Percentiles rank a stretch among this genome's conserved stretches.
phyloP scores from a whole-genome alignment of 2,113 vertebrate genomes.

The Indicator maculatus region DNA sequence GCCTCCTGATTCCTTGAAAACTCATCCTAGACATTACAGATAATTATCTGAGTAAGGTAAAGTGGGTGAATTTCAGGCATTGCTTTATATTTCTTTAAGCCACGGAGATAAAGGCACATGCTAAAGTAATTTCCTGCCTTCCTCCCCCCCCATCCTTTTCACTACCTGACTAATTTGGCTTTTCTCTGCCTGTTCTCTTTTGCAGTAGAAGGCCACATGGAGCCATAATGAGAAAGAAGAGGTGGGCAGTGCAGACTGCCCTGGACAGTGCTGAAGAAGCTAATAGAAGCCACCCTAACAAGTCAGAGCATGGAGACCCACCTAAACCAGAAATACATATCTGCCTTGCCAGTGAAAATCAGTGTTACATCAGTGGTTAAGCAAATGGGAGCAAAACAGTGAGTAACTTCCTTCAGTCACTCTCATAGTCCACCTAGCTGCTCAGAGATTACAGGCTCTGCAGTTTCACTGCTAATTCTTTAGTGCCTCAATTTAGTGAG shows the following conservation, averaged over 20 bases:
- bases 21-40: not conserved
- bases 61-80: not conserved
- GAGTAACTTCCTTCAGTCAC: not conserved
- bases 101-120: not conserved
- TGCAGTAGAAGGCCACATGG: not conserved
- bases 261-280: not conserved
- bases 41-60: not conserved
- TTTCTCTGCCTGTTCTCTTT: not conserved
- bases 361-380: not conserved
- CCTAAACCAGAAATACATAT: constrained; percentile 23
- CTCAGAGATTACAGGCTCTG: not conserved
- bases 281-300: not conserved
- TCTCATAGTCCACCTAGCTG: not conserved
- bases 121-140: not conserved
- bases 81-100: not conserved
- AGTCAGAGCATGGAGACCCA: not conserved
- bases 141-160: not conserved
- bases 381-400: not conserved
- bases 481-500: not conserved
- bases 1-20: not conserved
- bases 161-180: not conserved
- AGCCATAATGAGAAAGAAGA: not conserved
- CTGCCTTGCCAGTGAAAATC: not conserved
- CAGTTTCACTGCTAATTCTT: not conserved
- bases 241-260: not conserved